Evolutionary conservation across 2,888 invertebrate species (phyloP).

Genomic region (Phengaris alcon): DNA sequence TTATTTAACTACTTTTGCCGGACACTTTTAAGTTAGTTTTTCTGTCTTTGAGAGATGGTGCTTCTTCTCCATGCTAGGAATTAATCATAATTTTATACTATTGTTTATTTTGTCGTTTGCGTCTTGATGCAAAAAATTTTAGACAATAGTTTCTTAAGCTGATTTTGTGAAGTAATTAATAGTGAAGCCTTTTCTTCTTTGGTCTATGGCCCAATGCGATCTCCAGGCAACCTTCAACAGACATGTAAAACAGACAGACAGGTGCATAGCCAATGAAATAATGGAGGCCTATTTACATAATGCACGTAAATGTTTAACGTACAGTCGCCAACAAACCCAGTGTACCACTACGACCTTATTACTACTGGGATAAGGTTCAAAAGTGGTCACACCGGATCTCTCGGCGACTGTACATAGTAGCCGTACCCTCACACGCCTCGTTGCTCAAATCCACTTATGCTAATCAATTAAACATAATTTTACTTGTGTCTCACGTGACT

Average conservation of each 20-base stretch:
- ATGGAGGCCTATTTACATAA: neutral
- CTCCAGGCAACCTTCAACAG: neutral
- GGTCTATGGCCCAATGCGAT: neutral
- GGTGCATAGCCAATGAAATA: neutral
- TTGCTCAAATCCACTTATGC: constrained; percentile 10
- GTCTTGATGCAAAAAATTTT: too few species aligned
- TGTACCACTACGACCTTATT: too few species aligned
- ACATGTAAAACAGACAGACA: neutral
- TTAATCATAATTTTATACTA: too few species aligned
- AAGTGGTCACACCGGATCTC: too few species aligned
- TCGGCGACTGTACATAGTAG: neutral
- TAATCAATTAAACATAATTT: constrained; percentile 15
- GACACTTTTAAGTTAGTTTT: too few species aligned
- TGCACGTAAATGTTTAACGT: neutral
- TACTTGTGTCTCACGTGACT: neutral
- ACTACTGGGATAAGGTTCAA: too few species aligned
- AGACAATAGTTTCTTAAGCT: too few species aligned
- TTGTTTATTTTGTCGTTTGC: too few species aligned
- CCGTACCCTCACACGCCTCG: neutral
- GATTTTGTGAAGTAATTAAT: too few species aligned
- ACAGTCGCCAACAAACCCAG: neutral
- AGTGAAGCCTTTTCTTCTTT: neutral
- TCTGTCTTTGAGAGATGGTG: too few species aligned
- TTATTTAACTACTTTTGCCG: too few species aligned
- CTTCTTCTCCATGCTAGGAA: too few species aligned